These are phyloP conservation scores for Andrena bucephala DNA, from an alignment of 2,888 invertebrate species.

Conservation along the genomic window DNA sequence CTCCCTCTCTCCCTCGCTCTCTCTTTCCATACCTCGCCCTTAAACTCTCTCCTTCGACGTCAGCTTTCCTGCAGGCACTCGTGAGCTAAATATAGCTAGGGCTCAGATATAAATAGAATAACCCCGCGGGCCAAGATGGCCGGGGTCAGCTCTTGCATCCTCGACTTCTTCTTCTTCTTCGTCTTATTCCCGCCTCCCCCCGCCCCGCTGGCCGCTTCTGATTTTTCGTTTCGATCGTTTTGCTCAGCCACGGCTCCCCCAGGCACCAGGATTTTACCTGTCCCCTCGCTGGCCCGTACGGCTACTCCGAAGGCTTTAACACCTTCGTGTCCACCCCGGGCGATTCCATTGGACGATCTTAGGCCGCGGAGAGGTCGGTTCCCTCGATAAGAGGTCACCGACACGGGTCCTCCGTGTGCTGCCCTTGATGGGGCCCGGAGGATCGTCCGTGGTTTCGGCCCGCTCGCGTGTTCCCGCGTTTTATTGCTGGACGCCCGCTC, in stretches of 20 bases:
- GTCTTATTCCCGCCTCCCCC: conserved; percentile 19
- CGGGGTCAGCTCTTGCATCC: conserved; percentile 67
- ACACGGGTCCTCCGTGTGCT: conserved; percentile 50
- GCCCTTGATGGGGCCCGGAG: conserved; percentile 11
- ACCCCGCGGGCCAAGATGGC: conserved; percentile 76
- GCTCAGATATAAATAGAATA: conserved; percentile 80
- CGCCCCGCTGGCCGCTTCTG: conserved; percentile 37
- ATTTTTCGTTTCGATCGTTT: conserved; percentile 53
- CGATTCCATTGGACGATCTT: conserved; percentile 58
- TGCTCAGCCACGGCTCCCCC: conserved; percentile 18
- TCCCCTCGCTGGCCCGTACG: conserved; percentile 40
- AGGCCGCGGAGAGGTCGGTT: conserved; percentile 65
- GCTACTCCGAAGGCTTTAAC: conserved; percentile 52
- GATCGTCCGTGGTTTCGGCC: conserved; percentile 24
- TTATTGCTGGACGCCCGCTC: conserved; percentile 23
- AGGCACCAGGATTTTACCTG: conserved; percentile 53
- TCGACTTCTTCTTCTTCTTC: conserved; percentile 54
- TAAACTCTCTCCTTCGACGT: conserved; percentile 67
- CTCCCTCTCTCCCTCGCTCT: conserved; percentile 46
- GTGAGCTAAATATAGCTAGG: conserved; percentile 81
- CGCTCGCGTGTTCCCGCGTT: conserved; percentile 30
- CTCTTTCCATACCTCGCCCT: conserved; percentile 54
- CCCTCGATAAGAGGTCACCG: conserved; percentile 71
- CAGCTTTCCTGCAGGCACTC: conserved; percentile 68
- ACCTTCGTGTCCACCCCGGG: conserved; percentile 35